Evolutionary conservation across 2,113 vertebrate species (phyloP), one percentile per base, ranked within the genome.

Genomic region (Gadus macrocephalus): DNA sequence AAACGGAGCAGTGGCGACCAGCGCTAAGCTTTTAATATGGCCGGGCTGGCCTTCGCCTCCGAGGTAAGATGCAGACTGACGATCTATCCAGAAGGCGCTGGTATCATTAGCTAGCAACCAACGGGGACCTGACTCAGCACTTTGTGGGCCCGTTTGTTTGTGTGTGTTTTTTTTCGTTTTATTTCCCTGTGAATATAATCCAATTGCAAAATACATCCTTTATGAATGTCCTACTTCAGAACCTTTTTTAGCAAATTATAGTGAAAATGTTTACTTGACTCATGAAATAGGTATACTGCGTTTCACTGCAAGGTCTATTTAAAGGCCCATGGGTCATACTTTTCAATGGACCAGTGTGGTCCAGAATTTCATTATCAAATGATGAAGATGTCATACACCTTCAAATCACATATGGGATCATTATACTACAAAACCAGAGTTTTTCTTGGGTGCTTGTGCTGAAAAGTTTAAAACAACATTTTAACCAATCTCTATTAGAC

Each of bases 31-130:
- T 85, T 81, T 83, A 86, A 86, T 87, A 78, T 49, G 76, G 82
- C 82, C 67, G 53, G 67, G 87, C 81, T 74, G 86, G 86, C 86
- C 86, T 90, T 87, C 76, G 84, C 78, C 80, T 89, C 78, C 66
- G 62, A 77, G 79, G 79, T 69, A 82, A 85, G 79, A 69, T 65
- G 53, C 74, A 0, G 78, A 75, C 74, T 62, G 63, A 74, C 75
- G 20, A 91, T 91, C 83, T 84, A 87, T 90, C 88, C 74, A 79
- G 58, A 65, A 19, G 5, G 76, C 82, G 82, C 76, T 55, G 71
- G 65, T 78, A 82, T 85, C 86, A 84, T 91, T 90, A 89, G 85
- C 86, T 56, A 67, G 61, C 62, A 72, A 68, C 84, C 81, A 82
- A 59, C 72, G 38, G 87, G 83, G 85, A 88, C 22, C 85, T 87